phyloP scores from a whole-genome alignment of 2,888 invertebrate genomes.

The Seira sanloemensis region DNA sequence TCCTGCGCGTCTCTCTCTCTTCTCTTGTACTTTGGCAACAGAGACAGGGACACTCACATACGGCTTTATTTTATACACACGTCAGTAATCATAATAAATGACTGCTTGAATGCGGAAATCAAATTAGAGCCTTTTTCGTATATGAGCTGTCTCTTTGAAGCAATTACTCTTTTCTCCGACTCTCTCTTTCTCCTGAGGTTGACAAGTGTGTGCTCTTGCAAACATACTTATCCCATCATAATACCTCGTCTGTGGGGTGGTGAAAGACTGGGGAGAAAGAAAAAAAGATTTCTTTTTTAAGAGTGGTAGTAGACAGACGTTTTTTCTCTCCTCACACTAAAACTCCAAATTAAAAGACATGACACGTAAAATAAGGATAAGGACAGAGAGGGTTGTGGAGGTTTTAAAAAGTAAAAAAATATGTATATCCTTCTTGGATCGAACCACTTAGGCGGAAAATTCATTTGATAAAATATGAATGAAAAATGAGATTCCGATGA shows the following conservation, averaged over 20 bases:
- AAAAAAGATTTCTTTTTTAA: background rate
- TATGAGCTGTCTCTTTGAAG: slow-evolving; percentile 21
- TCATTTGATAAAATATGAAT: background rate
- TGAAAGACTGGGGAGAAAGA: background rate
- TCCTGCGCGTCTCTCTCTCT: background rate
- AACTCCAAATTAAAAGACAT: slow-evolving; percentile 3
- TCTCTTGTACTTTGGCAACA: too few species aligned
- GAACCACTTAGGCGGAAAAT: background rate
- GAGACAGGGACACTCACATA: too few species aligned
- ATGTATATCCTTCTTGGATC: background rate
- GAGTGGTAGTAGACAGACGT: too few species aligned
- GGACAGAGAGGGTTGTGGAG: background rate
- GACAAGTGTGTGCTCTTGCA: background rate
- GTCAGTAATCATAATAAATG: slow-evolving; percentile 42
- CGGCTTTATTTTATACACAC: too few species aligned
- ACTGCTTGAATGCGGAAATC: slow-evolving; percentile 45
- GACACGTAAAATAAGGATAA: background rate
- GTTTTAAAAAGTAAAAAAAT: too few species aligned
- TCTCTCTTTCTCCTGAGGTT: background rate
- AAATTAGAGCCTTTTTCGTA: slow-evolving; percentile 39
- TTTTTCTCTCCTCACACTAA: too few species aligned
- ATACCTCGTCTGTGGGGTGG: background rate
- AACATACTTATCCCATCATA: background rate
- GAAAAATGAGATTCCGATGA: too few species aligned
- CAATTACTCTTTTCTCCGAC: slow-evolving; percentile 21